Evolutionary conservation across 2,888 invertebrate genomes (phyloP), one percentile per base, ranked within the genome.

Genomic region (Lasioglossum leucozonium): DNA sequence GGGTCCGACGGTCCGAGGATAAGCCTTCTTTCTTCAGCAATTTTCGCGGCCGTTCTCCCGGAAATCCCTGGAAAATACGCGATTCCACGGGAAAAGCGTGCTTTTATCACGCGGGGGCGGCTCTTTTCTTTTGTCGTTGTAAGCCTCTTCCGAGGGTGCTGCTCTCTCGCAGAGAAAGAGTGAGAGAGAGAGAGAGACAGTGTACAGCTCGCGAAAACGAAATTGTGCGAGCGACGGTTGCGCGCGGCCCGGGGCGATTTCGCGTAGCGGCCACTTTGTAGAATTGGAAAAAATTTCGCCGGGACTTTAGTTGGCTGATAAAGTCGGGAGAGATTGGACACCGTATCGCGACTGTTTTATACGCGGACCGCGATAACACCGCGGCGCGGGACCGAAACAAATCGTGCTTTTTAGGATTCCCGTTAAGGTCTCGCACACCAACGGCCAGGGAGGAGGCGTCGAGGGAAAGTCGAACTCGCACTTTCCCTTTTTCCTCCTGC

Each of bases 1-100:
- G 51, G 40, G 58, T 51, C 42, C 30, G 22, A 16, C 40, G 51
- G 51, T 34, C 55, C 71, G 44, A 44, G 85, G 80, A 80, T 85
- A 87, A 87, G 85, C 82, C 83, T 73, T 73, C 79, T 82, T 82
- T 82, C 84, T 79, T 72, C 80, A 47, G 87, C 85, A 90, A 90
- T 90, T 90, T 90, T 90, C 89, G 81, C 87, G 88, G 82, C 78
- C 77, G 77, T 84, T 81, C 87, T 73, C 77, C 73, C 76, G 71
- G 69, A 89, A 88, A 88, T 85, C 85, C 85, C 82, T 55, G 72
- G 75, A 72, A 80, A 85, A 85, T 85, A 82, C 85, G 72, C 72
- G 82, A 71, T 77, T 73, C 79, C 65, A 40, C 51, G 79, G 67
- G 51, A 51, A 77, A 81, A 85, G 44, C 77, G 75, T 80, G 58